Conservation (phyloP, 2,113 vertebrate genomes). For the Ailuropoda melanoleuca region DNA sequence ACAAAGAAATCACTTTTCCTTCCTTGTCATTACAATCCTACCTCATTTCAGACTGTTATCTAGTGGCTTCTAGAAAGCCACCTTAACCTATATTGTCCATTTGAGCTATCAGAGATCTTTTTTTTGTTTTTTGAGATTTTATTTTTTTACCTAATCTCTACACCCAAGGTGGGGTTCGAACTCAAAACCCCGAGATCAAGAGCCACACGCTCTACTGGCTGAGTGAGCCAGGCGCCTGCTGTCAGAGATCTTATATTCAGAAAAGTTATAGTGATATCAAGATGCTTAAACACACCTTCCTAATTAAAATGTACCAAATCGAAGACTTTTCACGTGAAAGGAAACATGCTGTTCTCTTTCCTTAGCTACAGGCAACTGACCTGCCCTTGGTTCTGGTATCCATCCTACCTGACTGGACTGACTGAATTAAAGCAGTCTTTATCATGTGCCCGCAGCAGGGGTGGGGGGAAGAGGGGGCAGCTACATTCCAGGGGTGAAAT, state of each 20-base stretch:
- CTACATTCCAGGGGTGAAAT: not conserved
- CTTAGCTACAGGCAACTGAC: not conserved
- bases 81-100: not conserved
- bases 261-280: not conserved
- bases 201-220: not conserved
- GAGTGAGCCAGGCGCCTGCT: not conserved
- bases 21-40: not conserved
- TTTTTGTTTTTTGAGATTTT: not conserved
- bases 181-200: not conserved
- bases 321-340: not conserved
- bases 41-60: not conserved
- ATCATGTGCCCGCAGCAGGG: not conserved
- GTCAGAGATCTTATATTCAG: not conserved
- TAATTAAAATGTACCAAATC: not conserved
- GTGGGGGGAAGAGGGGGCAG: not conserved
- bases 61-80: slow-evolving; percentile 17
- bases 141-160: not conserved
- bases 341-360: not conserved
- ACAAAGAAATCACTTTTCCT: not conserved
- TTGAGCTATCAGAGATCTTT: not conserved
- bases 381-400: not conserved
- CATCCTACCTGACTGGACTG: not conserved
- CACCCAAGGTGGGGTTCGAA: not conserved
- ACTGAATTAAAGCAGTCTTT: not conserved
- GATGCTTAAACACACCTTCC: not conserved